phyloP scores from a whole-genome alignment of 2,888 invertebrate species.

The Orthonychiurus folsomi region DNA sequence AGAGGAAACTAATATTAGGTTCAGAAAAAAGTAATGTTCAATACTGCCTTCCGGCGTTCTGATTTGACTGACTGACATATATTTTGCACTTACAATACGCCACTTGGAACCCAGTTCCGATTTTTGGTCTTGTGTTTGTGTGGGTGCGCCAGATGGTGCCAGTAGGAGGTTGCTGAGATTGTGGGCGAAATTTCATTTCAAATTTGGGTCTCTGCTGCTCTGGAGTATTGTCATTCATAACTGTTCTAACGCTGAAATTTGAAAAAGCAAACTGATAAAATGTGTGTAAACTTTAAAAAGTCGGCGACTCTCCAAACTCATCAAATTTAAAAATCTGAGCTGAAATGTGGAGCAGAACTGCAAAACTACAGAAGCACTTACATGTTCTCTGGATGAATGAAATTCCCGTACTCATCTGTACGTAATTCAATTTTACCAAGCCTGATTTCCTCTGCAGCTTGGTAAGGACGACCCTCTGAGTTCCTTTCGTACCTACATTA shows the following conservation, averaged over 20 bases:
- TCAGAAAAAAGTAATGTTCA: too few species aligned
- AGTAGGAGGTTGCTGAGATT: too few species aligned
- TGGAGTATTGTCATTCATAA: conserved; percentile 24
- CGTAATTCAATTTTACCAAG: conserved; percentile 28
- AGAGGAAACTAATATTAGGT: too few species aligned
- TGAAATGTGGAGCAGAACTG: too few species aligned
- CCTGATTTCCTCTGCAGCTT: neutral
- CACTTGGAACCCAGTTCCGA: conserved; percentile 21
- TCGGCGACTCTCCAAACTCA: too few species aligned
- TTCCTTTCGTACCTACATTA: neutral
- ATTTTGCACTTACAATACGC: conserved; percentile 23
- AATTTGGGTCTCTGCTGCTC: conserved; percentile 22
- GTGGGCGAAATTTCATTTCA: conserved; percentile 29
- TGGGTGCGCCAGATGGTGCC: neutral
- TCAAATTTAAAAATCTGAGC: too few species aligned
- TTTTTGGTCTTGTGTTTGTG: neutral
- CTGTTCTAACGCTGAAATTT: conserved; percentile 28
- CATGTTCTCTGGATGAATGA: conserved; percentile 13
- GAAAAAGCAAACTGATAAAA: conserved; percentile 2
- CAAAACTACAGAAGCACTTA: neutral
- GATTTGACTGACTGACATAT: too few species aligned
- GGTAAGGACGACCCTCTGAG: neutral
- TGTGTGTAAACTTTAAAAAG: too few species aligned
- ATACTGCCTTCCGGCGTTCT: too few species aligned
- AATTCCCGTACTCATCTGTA: conserved; percentile 35